Percentiles rank a stretch among this genome's conserved stretches.
These are phyloP conservation scores for Charanyca ferruginea DNA, from an alignment of 2,888 invertebrate genomes.

Conservation along the genomic window DNA sequence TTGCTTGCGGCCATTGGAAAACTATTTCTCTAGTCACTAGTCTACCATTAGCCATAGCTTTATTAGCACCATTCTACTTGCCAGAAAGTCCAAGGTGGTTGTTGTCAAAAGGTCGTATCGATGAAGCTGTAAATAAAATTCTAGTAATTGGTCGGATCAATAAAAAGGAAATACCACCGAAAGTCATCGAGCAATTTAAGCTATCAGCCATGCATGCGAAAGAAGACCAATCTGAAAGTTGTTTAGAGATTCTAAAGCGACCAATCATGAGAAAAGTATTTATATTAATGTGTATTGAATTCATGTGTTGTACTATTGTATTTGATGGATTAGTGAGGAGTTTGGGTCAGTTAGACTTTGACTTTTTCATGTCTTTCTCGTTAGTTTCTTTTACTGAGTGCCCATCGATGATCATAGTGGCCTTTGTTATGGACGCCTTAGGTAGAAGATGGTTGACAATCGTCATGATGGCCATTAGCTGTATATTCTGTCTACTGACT, in stretches of 20 bases:
- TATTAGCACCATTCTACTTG: conserved; percentile 74
- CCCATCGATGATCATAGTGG: conserved; percentile 75
- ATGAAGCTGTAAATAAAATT: conserved; percentile 76
- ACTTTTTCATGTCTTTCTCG: conserved; percentile 80
- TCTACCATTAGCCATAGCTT: conserved; percentile 72
- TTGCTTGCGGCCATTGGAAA: conserved; percentile 80
- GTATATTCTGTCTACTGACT: conserved; percentile 73
- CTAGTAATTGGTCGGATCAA: conserved; percentile 76
- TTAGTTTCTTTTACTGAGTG: conserved; percentile 78
- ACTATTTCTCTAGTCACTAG: conserved; percentile 77
- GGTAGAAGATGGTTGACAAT: conserved; percentile 78
- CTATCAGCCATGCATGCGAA: conserved; percentile 57
- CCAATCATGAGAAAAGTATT: conserved; percentile 74
- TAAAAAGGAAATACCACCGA: conserved; percentile 73
- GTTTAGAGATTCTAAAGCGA: conserved; percentile 75
- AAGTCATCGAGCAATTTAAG: conserved; percentile 76
- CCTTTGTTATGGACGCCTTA: conserved; percentile 76
- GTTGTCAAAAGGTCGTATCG: conserved; percentile 76
- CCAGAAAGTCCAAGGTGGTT: conserved; percentile 82
- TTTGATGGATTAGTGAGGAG: conserved; percentile 78
- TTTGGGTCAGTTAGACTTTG: conserved; percentile 74
- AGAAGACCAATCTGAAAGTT: conserved; percentile 67
- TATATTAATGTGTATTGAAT: conserved; percentile 73
- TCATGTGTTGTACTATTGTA: conserved; percentile 75
- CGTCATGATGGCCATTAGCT: conserved; percentile 67